Evolutionary conservation across 2,888 invertebrate species (phyloP).

Genomic region (Seira sanloemensis): DNA sequence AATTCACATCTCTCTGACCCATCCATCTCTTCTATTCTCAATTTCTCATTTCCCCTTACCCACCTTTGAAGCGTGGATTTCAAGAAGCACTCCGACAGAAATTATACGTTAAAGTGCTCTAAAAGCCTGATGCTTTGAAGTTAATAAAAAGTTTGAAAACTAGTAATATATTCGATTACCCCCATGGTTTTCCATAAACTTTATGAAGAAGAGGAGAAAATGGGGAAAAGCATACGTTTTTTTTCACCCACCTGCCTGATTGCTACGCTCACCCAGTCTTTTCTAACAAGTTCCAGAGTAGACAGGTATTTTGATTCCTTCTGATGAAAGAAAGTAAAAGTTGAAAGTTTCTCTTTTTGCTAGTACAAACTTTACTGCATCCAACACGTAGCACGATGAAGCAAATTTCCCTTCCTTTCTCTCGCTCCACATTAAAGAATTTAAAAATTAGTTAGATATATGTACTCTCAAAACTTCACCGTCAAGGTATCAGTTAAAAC

Average conservation of each 20-base stretch:
- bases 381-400: neutral
- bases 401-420: neutral
- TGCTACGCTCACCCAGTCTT: neutral
- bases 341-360: no score
- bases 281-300: neutral
- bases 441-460: neutral
- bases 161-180: neutral
- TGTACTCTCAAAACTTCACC: neutral
- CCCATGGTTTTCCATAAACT: neutral
- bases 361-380: neutral
- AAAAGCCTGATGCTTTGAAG: no score
- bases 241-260: conserved; percentile 1
- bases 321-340: conserved; percentile 1
- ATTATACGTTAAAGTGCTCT: no score
- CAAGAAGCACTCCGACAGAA: no score
- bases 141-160: neutral
- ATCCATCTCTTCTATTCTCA: no score
- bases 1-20: no score
- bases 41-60: no score
- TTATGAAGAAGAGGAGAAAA: neutral
- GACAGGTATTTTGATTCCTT: neutral
- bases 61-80: no score
- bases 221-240: neutral
- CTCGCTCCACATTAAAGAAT: neutral
- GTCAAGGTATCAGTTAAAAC: neutral